Evolutionary conservation across 2,797 vertebrate genomes (phyloP), one percentile per base, ranked within the genome.

Genomic region (Chelon auratus): DNA sequence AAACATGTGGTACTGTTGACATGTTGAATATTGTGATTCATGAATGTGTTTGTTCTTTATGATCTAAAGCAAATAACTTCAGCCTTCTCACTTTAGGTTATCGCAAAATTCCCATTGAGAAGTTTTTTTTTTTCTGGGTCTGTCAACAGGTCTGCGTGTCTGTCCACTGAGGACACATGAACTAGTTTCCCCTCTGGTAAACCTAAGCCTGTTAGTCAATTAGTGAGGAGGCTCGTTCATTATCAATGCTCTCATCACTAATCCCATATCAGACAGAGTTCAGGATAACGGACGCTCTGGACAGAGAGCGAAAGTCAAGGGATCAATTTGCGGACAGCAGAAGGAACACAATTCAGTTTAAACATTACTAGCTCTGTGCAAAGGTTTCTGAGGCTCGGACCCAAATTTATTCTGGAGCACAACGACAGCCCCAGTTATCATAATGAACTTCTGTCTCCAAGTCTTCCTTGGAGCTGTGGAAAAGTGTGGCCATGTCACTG

Each of bases 221-320:
- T 72, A 86, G 58, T 43, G 50, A 86, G 64, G 66, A 78, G 74
- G 68, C 63, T 63, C 52, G 61, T 56, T 79, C 68, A 68, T 88
- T 78, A 67, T 73, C 64, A 69, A 74, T 51, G 77, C 65, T 64
- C 75, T 67, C 63, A 45, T 78, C 69, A 66, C 72, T 90, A 88
- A 91, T 87, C 86, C 65, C 63, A 77, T 74, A 84, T 88, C 81
- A 90, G 79, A 84, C 85, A 37, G 54, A 42, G 77, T 71, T 52
- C 39, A 53, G 64, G 64, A 62, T 18, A 77, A 20, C 15, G 7
- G 55, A 68, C 67, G 76, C 67, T 72, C 48, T 22, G 65, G 50
- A 65, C 68, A 60, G 47, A 83, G 60, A 89, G 78, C 39, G 73
- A 87, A 86, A 90, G 83, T 79, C 65, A 37, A 51, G 30, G 58